Base-by-base conservation (phyloP, 2,888 invertebrate genomes). In the Pseudeuparius sepicola region DNA sequence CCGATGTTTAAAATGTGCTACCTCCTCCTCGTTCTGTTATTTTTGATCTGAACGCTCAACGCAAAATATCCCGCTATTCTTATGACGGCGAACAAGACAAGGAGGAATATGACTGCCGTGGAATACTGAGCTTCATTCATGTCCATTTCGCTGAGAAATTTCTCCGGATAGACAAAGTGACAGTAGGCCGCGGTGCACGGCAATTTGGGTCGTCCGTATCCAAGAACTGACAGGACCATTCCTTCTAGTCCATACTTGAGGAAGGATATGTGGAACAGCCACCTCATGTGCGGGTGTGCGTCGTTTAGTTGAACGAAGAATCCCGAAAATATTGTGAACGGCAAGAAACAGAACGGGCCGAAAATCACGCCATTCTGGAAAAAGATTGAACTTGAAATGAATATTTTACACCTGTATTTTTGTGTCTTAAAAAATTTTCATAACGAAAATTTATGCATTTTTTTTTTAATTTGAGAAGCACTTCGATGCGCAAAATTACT, bases 251-350 rank as follows among this genome's bases (percentile, higher is more conserved):
- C 85, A 51, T 93, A 90, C 50, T 89, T 88, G 18, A 90, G 66
- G 59, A 88, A 93, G 1, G 92, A 92, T 17, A 79, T 62, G 55
- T 92, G 83, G 51, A 92, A 89, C 16, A 93, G 50, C 89, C 90
- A 93, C 27, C 75, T 75, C 44, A 89, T 65, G 51, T 75, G 75
- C 1, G 63, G 60, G 5, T 88, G 88, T 2, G 89, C 82, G 49
- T 90, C 87, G 48, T 72, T 73, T 49, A 84, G 71, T 51, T 79
- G 82, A 2, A 94, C 76, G 58, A 94, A 93, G 64, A 92, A 93
- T 4, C 94, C 94, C 35, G 89, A 88, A 65, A 94, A 93, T 48
- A 89, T 70, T 14, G 86, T 72, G 55, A 92, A 88, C 0, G 94
- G 93, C 59, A 87, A 75, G 43, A 86, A 75, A 51, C 81, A 74